These are phyloP conservation scores for Hylyphantes graminicola DNA, from an alignment of 1,140 invertebrate genomes.

Conservation along the genomic window DNA sequence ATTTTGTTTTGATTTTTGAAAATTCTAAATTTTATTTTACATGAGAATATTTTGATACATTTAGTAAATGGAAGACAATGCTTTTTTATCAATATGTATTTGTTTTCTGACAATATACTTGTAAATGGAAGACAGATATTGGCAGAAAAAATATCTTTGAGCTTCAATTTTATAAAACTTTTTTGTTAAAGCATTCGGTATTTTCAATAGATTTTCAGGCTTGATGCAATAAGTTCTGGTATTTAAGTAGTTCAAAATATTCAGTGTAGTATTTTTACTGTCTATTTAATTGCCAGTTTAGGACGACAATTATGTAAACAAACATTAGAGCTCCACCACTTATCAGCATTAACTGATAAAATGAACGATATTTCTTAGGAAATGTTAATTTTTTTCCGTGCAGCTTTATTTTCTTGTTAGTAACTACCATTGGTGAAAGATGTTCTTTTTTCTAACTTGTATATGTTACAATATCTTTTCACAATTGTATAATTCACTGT, in stretches of 20 bases:
- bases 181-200: too few species aligned
- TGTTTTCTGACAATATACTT: not conserved
- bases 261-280: not conserved
- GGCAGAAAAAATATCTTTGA: not conserved
- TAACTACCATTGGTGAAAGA: conserved; percentile 12
- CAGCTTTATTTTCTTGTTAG: conserved; percentile 28
- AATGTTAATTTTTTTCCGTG: conserved; percentile 11
- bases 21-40: too few species aligned
- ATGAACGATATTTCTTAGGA: conserved; percentile 10
- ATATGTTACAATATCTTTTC: too few species aligned
- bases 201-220: too few species aligned
- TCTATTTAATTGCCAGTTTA: conserved; percentile 47
- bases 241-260: too few species aligned
- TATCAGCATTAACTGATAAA: conserved; percentile 33
- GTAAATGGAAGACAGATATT: not conserved
- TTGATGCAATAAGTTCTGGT: too few species aligned
- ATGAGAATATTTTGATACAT: too few species aligned
- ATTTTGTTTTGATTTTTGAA: too few species aligned
- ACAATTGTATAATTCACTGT: too few species aligned
- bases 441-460: too few species aligned
- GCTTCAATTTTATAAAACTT: too few species aligned
- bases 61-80: too few species aligned
- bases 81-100: not conserved
- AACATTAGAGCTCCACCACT: conserved; percentile 37
- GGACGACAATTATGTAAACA: conserved; percentile 32